phyloP scores from a whole-genome alignment of 2,888 invertebrate genomes.

The Epiperipatus broadwayi region DNA sequence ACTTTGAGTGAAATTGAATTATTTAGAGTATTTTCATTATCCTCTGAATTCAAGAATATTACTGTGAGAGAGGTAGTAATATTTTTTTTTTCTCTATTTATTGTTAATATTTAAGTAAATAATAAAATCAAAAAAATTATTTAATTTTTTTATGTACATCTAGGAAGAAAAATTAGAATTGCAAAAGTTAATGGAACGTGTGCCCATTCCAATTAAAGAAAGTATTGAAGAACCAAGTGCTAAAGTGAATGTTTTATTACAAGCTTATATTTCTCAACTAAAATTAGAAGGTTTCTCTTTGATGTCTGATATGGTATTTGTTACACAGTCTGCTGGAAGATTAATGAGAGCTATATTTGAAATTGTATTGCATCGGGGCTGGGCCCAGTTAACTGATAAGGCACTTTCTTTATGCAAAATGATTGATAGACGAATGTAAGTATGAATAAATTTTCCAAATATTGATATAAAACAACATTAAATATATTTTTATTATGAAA shows the following conservation, averaged over 20 bases:
- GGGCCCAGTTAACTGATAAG: slow-evolving; percentile 95
- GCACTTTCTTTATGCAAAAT: slow-evolving; percentile 89
- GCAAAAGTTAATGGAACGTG: slow-evolving; percentile 80
- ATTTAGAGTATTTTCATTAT: slow-evolving; percentile 91
- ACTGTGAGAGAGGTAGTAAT: slow-evolving; percentile 50
- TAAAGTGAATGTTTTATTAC: slow-evolving; percentile 79
- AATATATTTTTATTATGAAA: slow-evolving; percentile 15
- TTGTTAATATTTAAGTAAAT: too few species aligned
- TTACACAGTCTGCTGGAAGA: slow-evolving; percentile 88
- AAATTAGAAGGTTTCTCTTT: slow-evolving; percentile 95
- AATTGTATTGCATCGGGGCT: slow-evolving; percentile 72
- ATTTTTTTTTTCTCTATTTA: too few species aligned
- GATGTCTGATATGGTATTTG: slow-evolving; percentile 98
- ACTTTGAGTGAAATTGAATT: slow-evolving; percentile 93
- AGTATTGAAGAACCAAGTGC: slow-evolving; percentile 94
- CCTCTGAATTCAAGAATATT: slow-evolving; percentile 81
- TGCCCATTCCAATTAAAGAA: slow-evolving; percentile 97
- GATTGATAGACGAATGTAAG: slow-evolving; percentile 80
- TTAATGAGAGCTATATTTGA: slow-evolving; percentile 83
- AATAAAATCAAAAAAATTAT: too few species aligned
- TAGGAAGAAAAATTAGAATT: slow-evolving; percentile 86
- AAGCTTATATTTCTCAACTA: slow-evolving; percentile 93
- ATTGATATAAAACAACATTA: slow-evolving; percentile 4
- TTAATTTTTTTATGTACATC: slow-evolving; percentile 15
- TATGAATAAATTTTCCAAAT: too few species aligned